Evolutionary conservation across 2,888 invertebrate genomes (phyloP), one percentile per base, ranked within the genome.

Genomic region (Leptopilina syphax): DNA sequence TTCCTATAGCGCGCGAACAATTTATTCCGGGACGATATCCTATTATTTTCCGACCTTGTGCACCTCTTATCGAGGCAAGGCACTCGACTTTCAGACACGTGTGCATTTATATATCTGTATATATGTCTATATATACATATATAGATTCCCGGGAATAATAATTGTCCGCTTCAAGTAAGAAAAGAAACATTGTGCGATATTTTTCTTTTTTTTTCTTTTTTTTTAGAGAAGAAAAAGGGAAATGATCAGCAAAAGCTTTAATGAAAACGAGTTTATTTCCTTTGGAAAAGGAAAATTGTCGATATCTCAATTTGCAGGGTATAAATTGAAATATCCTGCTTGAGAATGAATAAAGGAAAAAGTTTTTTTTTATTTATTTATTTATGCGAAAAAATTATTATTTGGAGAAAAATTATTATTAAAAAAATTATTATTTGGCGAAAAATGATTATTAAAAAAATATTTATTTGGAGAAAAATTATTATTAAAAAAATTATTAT

Each of bases 21-120:
- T 73, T 73, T 73, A 73, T 73, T 73, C 73, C 57, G n/a, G 73
- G 73, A 57, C 73, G 73, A 73, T 73, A 73, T 73, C 73, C 73
- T 73, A 73, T 73, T 73, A 73, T 73, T 73, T 73, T 73, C 73
- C 73, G 73, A 73, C 73, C 73, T 50, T 73, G 73, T 73, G 73
- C 73, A 57, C 73, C 73, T 73, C 73, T 73, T 73, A 73, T 73
- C 73, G 73, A 73, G 73, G 54, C 73, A 73, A 73, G 73, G 73
- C 73, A 73, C 41, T 73, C 73, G 9, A 34, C 57, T 73, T 73
- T 73, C 73, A 73, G 73, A 73, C 73, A 73, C 73, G 73, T 57
- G 73, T 34, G 34, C 57, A 73, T 57, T 54, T 57, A 57, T 41
- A 54, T 50, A 50, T 9, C 12, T 50, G 10, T 50, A 50, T 50